Evolutionary conservation across 2,888 invertebrate species (phyloP).

Genomic region (Leptopilina drosophilae): DNA sequence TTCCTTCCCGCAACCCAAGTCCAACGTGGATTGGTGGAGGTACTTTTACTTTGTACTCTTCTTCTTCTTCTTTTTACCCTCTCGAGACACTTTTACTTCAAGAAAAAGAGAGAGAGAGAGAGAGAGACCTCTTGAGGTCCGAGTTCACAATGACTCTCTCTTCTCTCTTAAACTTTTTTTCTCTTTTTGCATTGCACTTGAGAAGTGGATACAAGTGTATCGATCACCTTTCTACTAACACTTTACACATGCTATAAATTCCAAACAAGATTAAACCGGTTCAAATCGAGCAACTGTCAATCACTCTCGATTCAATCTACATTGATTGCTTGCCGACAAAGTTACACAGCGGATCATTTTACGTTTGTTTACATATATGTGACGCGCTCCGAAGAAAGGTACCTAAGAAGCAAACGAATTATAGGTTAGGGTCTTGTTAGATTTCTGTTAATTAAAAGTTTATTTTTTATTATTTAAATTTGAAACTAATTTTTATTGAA

Average conservation of each 20-base stretch:
- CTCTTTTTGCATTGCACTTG: slow-evolving; percentile 43
- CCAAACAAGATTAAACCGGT: slow-evolving; percentile 60
- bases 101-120: not conserved
- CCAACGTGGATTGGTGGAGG: slow-evolving; percentile 83
- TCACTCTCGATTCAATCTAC: not conserved
- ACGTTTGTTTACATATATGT: not conserved
- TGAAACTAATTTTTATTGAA: too few relatives aligned
- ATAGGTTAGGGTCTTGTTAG: too few relatives aligned
- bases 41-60: slow-evolving; percentile 64
- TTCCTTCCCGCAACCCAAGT: slow-evolving; percentile 79
- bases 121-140: slow-evolving; percentile 45
- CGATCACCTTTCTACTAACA: slow-evolving; percentile 43
- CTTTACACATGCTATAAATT: slow-evolving; percentile 48
- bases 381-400: too few relatives aligned
- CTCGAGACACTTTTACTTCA: slow-evolving; percentile 41
- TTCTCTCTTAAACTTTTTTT: slow-evolving; percentile 31
- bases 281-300: slow-evolving; percentile 30
- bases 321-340: slow-evolving; percentile 26
- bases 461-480: too few relatives aligned
- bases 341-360: not conserved
- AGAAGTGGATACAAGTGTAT: slow-evolving; percentile 51
- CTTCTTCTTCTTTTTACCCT: not conserved
- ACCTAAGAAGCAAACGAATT: too few relatives aligned
- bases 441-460: too few relatives aligned
- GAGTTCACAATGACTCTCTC: slow-evolving; percentile 46